Percentiles rank a stretch among this genome's conserved stretches.
phyloP scores from a whole-genome alignment of 1,140 invertebrate genomes.

The Daktulosphaira vitifoliae region DNA sequence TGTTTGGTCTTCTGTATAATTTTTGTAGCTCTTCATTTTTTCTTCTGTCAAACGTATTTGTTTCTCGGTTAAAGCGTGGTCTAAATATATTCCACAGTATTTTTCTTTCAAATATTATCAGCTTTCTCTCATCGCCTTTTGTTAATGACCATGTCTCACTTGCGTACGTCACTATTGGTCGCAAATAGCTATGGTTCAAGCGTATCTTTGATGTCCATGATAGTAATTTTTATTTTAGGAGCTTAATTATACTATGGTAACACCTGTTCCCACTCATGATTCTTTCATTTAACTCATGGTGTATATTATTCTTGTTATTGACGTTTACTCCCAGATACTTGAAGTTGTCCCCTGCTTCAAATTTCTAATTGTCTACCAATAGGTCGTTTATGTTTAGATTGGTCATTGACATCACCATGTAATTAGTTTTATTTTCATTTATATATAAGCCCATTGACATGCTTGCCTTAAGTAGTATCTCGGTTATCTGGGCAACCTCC shows the following conservation, averaged over 20 bases:
- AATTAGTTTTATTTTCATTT: not conserved
- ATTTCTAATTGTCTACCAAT: not conserved
- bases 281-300: not conserved
- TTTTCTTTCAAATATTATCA: not conserved
- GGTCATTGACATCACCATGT: not conserved
- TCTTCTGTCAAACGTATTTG: not conserved
- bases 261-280: not conserved
- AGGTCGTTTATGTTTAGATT: not conserved
- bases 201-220: conserved; percentile 2
- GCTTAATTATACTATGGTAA: not conserved
- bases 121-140: not conserved
- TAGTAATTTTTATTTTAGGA: not conserved
- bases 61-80: not conserved
- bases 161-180: not conserved
- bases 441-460: not conserved
- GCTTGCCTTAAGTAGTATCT: not conserved
- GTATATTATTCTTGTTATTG: not conserved
- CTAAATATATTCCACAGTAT: not conserved
- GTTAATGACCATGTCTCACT: conserved; percentile 8
- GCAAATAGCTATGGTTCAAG: not conserved
- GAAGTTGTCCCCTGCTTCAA: not conserved
- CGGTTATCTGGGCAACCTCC: not conserved
- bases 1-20: not conserved
- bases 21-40: not conserved
- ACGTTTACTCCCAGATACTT: not conserved